These are phyloP conservation scores for Conchocele bisecta DNA, from an alignment of 2,888 invertebrate species.

Conservation along the genomic window DNA sequence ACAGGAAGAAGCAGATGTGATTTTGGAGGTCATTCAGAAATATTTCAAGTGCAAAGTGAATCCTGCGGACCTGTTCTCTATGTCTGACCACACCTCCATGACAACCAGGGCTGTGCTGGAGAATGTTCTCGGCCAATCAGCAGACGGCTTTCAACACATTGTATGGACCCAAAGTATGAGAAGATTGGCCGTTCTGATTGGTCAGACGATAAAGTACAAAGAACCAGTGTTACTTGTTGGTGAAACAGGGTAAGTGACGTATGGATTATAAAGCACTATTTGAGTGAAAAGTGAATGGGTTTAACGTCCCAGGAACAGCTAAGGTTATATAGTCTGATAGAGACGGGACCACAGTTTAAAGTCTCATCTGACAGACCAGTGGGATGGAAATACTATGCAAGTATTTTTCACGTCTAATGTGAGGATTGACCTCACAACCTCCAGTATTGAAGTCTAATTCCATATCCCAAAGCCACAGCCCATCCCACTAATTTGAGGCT, in stretches of 20 bases:
- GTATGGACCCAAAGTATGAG: slow-evolving; percentile 98
- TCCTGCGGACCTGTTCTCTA: slow-evolving; percentile 88
- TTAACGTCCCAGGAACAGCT: no score
- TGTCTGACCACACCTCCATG: slow-evolving; percentile 86
- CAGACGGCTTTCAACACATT: slow-evolving; percentile 88
- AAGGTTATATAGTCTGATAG: no score
- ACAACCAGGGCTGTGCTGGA: slow-evolving; percentile 85
- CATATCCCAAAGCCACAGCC: no score
- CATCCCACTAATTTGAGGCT: no score
- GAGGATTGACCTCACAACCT: no score
- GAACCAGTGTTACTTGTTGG: slow-evolving; percentile 98
- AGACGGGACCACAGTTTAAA: no score
- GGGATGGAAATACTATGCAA: no score
- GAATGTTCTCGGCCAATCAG: slow-evolving; percentile 60
- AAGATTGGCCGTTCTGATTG: slow-evolving; percentile 86
- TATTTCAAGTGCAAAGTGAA: slow-evolving; percentile 90
- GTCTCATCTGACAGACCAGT: no score
- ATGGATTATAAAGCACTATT: neutral
- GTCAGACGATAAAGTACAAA: slow-evolving; percentile 92
- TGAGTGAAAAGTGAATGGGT: no score
- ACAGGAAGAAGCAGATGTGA: slow-evolving; percentile 91
- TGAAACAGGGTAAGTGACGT: slow-evolving; percentile 89
- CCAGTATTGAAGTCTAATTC: no score
- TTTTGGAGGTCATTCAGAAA: slow-evolving; percentile 87
- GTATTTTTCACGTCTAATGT: no score